Base-by-base conservation (phyloP, 1,140 invertebrate species). In the Macrobrachium rosenbergii region DNA sequence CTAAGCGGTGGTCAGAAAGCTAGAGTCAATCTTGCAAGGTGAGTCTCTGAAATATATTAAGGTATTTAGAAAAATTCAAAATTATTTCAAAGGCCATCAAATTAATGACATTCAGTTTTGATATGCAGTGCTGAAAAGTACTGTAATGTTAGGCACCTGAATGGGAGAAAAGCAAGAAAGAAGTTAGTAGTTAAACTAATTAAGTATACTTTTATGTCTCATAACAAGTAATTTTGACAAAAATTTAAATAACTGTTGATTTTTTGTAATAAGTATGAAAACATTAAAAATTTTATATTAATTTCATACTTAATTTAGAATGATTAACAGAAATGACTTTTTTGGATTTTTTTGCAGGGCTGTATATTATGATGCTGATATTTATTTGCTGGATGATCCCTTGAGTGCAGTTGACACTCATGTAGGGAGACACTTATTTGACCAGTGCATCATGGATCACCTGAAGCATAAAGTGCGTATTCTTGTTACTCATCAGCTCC, bases 1-100 rank as follows among this genome's bases (percentile, higher is more conserved):
- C 92, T 97, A 0, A 97, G 96, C 91, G 98, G 97, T 83, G 97
- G 98, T 62, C 98, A 99, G 92, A 95, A 96, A 88, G 97, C 97
- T 0, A 94, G 97, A 90, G 96, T 99, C 5, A 97, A 96, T 91
- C 92, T 98, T 63, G 97, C 97, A 0, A 94, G 96, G 86, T 95
- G 95, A 11, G 93, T 96, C 59, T 96, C 64, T 58, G 5, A 43
- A 19, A 43, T 16, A 23, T 62, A 16, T 43, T 80, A 14, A 82
- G 28, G 37, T 79, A 17, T n/a, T 16, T 59, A n/a, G 91, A 69
- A 64, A 21, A 91, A 63, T 3, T 28, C 21, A 8, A 82, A 59
- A 59, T 60, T 82, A n/a, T 82, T 64, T 73, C 14, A 62, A 82
- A 37, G 28, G 3, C 28, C 28, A 52, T 52, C 8, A 52, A 52